A percentile compares a stretch with the other conserved stretches of the same genome.
Evolutionary conservation across 2,113 vertebrate species (phyloP).

Genomic region (Antechinus stuartii): DNA sequence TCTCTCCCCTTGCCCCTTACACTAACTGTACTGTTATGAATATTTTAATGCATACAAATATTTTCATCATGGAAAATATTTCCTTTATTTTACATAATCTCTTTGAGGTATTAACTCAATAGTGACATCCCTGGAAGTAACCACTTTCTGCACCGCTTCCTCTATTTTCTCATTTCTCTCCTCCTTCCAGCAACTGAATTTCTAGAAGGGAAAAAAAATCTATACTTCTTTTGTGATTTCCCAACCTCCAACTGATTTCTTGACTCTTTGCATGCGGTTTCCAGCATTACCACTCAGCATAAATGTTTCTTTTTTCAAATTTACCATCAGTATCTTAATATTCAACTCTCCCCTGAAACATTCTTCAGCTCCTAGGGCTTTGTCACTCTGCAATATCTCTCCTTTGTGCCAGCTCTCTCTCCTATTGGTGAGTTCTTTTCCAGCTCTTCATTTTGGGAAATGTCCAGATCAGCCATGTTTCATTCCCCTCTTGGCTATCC

Average conservation of each 20-base stretch:
- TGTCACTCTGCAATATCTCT: neutral
- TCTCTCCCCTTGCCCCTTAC: neutral
- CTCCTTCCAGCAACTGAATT: neutral
- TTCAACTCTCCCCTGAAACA: neutral
- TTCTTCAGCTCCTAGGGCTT: neutral
- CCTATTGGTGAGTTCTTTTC: neutral
- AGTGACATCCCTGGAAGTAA: neutral
- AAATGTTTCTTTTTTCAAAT: neutral
- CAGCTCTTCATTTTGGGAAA: neutral
- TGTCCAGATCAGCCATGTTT: neutral
- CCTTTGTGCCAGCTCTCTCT: neutral
- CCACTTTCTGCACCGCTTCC: neutral
- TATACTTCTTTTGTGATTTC: neutral
- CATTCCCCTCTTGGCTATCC: neutral
- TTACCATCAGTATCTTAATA: neutral
- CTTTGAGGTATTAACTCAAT: neutral
- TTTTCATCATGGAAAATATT: too few relatives aligned
- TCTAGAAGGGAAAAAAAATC: neutral
- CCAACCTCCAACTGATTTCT: neutral
- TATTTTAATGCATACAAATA: neutral
- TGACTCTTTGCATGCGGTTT: neutral
- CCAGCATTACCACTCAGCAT: neutral
- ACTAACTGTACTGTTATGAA: neutral
- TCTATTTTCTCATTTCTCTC: neutral
- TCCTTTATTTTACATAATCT: neutral